phyloP scores from a whole-genome alignment of 2,888 invertebrate genomes.

The Zygogramma bicolorata region DNA sequence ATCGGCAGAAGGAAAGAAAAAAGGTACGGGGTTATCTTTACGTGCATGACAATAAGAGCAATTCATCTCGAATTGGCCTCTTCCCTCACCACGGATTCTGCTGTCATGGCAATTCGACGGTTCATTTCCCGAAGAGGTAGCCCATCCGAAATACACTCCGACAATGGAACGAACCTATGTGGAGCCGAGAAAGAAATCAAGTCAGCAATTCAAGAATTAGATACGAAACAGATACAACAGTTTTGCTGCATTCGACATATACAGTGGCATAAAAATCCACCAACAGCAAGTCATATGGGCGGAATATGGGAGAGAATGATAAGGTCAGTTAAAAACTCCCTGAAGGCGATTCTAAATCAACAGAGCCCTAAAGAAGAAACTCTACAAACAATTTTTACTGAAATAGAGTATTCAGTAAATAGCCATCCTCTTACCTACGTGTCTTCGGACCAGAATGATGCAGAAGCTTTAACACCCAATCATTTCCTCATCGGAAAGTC shows the following conservation, averaged over 20 bases:
- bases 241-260: neutral
- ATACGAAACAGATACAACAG: neutral
- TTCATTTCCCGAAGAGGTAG: neutral
- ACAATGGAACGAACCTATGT: neutral
- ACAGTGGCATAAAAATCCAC: neutral
- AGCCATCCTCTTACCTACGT: neutral
- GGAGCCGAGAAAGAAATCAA: neutral
- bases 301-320: neutral
- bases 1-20: neutral
- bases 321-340: neutral
- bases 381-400: neutral
- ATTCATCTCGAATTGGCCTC: no score
- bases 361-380: conserved; percentile 1
- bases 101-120: neutral
- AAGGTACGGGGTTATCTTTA: neutral
- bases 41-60: no score
- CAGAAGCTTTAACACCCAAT: conserved; percentile 5
- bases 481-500: conserved; percentile 5
- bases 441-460: neutral
- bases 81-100: no score
- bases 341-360: neutral
- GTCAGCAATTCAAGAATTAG: neutral
- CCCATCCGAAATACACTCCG: neutral
- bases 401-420: conserved; percentile 12
- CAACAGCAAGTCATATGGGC: neutral